phyloP scores from a whole-genome alignment of 2,113 vertebrate genomes.

The Cercocebus atys region DNA sequence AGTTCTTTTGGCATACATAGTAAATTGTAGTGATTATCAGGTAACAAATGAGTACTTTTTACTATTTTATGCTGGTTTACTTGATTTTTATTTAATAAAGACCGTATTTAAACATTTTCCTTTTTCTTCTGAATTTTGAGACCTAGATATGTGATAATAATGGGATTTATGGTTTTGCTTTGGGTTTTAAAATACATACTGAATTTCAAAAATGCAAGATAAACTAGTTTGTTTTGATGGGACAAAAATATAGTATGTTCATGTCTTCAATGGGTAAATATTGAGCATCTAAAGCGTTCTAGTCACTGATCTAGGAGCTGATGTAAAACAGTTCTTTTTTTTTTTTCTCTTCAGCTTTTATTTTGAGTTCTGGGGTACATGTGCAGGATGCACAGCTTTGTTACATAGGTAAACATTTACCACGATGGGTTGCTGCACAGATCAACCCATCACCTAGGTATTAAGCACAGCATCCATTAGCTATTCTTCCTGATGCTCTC shows the following conservation, averaged over 20 bases:
- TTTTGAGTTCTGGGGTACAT: too few relatives aligned
- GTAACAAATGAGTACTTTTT: not conserved
- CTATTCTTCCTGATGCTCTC: too few relatives aligned
- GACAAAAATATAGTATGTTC: not conserved
- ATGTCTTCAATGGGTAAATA: not conserved
- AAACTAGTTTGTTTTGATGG: slow-evolving; percentile 14
- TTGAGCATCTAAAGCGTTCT: not conserved
- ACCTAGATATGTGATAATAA: slow-evolving; percentile 27
- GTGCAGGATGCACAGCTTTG: too few relatives aligned
- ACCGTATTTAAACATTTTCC: not conserved
- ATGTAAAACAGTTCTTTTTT: not conserved
- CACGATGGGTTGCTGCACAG: too few relatives aligned
- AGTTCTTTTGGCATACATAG: not conserved
- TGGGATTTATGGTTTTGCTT: slow-evolving; percentile 33
- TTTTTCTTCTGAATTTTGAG: slow-evolving; percentile 26
- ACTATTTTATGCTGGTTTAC: not conserved
- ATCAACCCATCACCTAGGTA: too few relatives aligned
- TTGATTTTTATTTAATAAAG: slow-evolving; percentile 17
- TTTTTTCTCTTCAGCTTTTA: too few relatives aligned
- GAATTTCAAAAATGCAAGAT: not conserved
- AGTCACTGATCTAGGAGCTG: not conserved
- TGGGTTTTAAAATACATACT: slow-evolving; percentile 35
- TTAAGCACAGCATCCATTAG: too few relatives aligned
- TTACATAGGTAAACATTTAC: too few relatives aligned
- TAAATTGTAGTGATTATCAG: not conserved